phyloP scores from a whole-genome alignment of 2,888 invertebrate genomes.

The Girardia tigrina region DNA sequence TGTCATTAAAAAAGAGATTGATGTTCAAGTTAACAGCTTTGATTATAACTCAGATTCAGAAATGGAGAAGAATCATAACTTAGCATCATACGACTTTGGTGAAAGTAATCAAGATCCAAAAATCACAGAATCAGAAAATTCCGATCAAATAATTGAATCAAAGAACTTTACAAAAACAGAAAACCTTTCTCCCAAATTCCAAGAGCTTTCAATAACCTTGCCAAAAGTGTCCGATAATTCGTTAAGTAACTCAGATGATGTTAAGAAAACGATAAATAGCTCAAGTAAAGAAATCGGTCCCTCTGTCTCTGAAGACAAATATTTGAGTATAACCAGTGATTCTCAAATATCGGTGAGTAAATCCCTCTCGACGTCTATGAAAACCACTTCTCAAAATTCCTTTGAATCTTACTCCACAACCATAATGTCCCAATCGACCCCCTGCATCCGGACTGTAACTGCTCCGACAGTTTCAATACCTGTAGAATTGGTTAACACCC shows the following conservation, averaged over 20 bases:
- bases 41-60: neutral
- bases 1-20: neutral
- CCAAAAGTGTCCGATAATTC: neutral
- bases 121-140: neutral
- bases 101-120: neutral
- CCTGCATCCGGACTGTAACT: constrained; percentile 24
- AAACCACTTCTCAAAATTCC: neutral
- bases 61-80: neutral
- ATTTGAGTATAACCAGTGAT: neutral
- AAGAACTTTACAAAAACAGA: neutral
- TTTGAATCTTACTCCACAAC: neutral
- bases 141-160: neutral
- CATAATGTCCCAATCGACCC: neutral
- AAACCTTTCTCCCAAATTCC: neutral
- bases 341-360: neutral
- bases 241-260: neutral
- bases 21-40: neutral
- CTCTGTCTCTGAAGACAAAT: neutral
- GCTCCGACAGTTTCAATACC: constrained; percentile 28
- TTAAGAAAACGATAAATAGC: neutral
- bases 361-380: neutral
- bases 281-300: neutral
- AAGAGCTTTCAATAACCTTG: constrained; percentile 3
- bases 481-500: neutral
- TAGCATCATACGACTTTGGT: neutral